phyloP scores from a whole-genome alignment of 53 echinoderm and acorn worm species.

The Paracentrotus lividus region DNA sequence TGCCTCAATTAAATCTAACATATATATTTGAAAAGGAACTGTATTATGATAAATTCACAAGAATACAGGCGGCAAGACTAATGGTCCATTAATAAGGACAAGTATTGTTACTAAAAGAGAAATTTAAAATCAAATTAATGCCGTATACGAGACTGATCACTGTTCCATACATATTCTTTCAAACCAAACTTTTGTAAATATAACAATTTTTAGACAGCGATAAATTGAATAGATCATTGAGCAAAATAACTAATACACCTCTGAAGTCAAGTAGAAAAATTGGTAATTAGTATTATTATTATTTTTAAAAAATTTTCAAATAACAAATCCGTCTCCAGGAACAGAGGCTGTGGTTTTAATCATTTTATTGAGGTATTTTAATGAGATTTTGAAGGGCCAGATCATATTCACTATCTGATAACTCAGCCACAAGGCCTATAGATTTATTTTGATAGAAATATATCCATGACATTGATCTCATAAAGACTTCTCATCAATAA shows the following conservation, averaged over 20 bases:
- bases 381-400: slow-evolving; percentile 9
- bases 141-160: neutral
- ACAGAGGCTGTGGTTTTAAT: neutral
- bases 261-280: neutral
- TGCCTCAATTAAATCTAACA: neutral
- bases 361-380: neutral
- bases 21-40: neutral
- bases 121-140: slow-evolving; percentile 17
- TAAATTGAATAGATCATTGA: neutral
- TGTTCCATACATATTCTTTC: neutral
- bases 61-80: neutral
- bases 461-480: neutral
- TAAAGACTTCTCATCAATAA: slow-evolving; percentile 24
- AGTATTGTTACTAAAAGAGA: neutral
- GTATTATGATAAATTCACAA: neutral
- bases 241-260: neutral
- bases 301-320: neutral
- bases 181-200: neutral
- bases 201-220: neutral
- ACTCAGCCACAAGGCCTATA: neutral
- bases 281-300: neutral
- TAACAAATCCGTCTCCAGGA: neutral
- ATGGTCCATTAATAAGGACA: slow-evolving; percentile 8
- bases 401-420: neutral
- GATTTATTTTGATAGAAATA: neutral